Evolutionary conservation across 2,797 vertebrate genomes (phyloP).

Genomic region (Austrolebias charrua): DNA sequence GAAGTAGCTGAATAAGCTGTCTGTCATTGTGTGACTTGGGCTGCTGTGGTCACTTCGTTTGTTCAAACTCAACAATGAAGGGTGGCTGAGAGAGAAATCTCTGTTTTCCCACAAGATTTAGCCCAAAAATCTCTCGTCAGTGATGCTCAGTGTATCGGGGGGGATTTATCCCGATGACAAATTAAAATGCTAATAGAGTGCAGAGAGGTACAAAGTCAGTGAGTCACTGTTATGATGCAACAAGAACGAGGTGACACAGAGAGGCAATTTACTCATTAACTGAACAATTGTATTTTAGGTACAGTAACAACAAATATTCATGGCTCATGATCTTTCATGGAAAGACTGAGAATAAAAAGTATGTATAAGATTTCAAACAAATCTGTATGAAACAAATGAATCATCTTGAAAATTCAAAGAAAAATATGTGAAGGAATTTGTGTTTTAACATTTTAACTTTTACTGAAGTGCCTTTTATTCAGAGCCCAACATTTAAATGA

Average conservation of each 20-base stretch:
- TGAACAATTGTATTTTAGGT: no score
- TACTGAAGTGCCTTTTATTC: no score
- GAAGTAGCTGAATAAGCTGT: constrained; percentile 82
- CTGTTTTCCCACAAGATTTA: constrained; percentile 76
- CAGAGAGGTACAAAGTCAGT: constrained; percentile 33
- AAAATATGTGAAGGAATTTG: no score
- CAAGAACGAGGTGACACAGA: constrained; percentile 7
- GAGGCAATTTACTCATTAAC: not conserved
- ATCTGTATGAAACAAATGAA: no score
- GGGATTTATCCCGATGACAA: constrained; percentile 56
- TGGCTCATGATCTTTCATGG: no score
- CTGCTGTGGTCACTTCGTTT: constrained; percentile 76
- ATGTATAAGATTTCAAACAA: no score
- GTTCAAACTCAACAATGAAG: constrained; percentile 75
- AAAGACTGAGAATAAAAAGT: no score
- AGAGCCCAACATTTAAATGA: no score
- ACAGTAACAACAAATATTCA: no score
- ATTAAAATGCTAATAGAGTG: constrained; percentile 57
- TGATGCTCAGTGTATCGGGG: constrained; percentile 42
- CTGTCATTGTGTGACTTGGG: constrained; percentile 78
- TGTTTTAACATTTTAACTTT: no score
- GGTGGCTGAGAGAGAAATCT: constrained; percentile 66
- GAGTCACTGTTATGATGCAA: constrained; percentile 39
- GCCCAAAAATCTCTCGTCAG: constrained; percentile 55
- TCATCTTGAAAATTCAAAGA: no score